Evolutionary conservation across 2,113 vertebrate genomes (phyloP).

Genomic region (Planiliza haematocheilus): DNA sequence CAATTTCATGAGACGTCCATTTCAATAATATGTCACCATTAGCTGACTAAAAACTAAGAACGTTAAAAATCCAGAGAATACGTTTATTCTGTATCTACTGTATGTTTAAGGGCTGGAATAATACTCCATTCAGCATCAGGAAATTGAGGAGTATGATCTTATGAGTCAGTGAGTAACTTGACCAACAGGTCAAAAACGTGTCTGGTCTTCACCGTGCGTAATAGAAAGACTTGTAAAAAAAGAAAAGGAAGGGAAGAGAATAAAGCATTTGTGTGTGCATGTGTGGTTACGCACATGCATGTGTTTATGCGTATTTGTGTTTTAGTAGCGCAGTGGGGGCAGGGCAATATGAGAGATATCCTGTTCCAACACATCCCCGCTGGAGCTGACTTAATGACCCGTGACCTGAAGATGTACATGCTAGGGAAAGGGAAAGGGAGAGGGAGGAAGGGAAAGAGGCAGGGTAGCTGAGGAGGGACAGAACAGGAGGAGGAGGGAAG

Average conservation of each 20-base stretch:
- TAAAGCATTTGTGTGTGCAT: constrained; percentile 1
- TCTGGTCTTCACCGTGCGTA: neutral
- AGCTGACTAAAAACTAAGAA: neutral
- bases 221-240: neutral
- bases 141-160: neutral
- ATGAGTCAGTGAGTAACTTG: neutral
- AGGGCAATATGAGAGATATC: constrained; percentile 75
- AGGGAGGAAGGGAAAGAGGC: constrained; percentile 23
- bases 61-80: no score
- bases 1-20: no score
- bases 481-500: constrained; percentile 12
- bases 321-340: constrained; percentile 62
- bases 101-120: neutral
- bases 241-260: constrained; percentile 6
- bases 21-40: no score
- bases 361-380: constrained; percentile 77
- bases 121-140: neutral
- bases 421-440: constrained; percentile 43
- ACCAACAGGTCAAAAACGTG: constrained; percentile 1
- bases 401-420: constrained; percentile 79
- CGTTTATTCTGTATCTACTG: no score
- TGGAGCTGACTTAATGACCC: constrained; percentile 81
- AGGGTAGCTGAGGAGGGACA: constrained; percentile 29
- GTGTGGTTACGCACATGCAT: constrained; percentile 38
- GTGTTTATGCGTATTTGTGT: constrained; percentile 62